phyloP scores from a whole-genome alignment of 2,113 vertebrate genomes.

The Bubo blakistoni region DNA sequence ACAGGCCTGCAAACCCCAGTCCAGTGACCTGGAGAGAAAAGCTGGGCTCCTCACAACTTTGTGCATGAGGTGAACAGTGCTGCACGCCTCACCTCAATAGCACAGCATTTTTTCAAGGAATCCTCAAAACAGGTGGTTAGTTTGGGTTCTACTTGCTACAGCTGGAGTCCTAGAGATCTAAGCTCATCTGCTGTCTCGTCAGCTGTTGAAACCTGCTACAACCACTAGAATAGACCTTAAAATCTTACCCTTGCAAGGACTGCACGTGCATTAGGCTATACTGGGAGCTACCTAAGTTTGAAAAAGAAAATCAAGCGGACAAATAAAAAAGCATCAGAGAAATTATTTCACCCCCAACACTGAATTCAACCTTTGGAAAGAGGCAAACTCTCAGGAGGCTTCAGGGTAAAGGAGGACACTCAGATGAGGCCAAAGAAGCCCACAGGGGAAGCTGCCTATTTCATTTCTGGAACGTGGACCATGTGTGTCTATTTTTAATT shows the following conservation, averaged over 20 bases:
- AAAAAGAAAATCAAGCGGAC: background rate
- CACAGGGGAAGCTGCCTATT: constrained; percentile 32
- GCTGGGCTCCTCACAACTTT: background rate
- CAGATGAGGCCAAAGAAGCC: background rate
- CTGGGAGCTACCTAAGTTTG: background rate
- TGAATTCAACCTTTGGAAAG: background rate
- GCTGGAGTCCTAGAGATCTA: background rate
- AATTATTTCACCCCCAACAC: background rate
- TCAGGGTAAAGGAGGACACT: constrained; percentile 26
- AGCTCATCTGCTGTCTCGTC: rapidly evolving
- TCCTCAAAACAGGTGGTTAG: background rate
- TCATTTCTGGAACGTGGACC: constrained; percentile 36
- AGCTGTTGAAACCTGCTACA: background rate
- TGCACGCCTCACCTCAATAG: background rate
- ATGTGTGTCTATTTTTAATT: constrained; percentile 26
- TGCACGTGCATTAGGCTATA: rapidly evolving
- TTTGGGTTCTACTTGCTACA: background rate
- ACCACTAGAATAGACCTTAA: background rate
- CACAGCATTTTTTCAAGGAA: background rate
- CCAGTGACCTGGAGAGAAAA: background rate
- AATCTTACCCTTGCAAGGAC: background rate
- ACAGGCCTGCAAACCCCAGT: background rate
- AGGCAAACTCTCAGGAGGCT: background rate
- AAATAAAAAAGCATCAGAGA: background rate
- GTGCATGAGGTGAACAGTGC: background rate